Conservation (phyloP, 2,113 vertebrate species). For the Amphiprion ocellaris region DNA sequence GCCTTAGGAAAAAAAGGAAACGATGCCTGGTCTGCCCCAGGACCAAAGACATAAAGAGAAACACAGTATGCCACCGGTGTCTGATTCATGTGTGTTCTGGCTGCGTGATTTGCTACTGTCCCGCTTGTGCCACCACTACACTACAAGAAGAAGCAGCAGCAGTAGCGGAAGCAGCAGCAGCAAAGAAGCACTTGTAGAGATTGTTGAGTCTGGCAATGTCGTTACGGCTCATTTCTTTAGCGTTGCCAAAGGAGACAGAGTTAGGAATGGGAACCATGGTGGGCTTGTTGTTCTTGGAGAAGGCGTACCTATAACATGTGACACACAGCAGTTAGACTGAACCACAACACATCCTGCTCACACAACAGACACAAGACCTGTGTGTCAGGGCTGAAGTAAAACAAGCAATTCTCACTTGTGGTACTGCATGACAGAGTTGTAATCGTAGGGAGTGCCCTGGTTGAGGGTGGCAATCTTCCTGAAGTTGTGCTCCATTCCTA, state of each 20-base stretch:
- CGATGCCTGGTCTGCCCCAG: too few relatives aligned
- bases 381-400: not conserved
- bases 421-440: conserved; percentile 79
- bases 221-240: conserved; percentile 66
- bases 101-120: too few relatives aligned
- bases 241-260: conserved; percentile 57
- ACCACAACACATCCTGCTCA: not conserved
- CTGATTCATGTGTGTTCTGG: too few relatives aligned
- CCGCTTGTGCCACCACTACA: too few relatives aligned
- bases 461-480: conserved; percentile 74
- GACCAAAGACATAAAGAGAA: too few relatives aligned
- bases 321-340: not conserved
- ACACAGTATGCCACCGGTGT: too few relatives aligned
- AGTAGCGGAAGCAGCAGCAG: too few relatives aligned
- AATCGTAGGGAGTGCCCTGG: conserved; percentile 31
- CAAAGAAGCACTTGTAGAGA: conserved; percentile 66
- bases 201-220: conserved; percentile 72
- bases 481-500: conserved; percentile 71
- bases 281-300: conserved; percentile 70
- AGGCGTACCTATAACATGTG: conserved; percentile 55
- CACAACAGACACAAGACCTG: not conserved
- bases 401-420: conserved; percentile 48
- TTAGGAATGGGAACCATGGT: conserved; percentile 74
- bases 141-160: too few relatives aligned
- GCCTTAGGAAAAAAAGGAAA: too few relatives aligned